Evolutionary conservation across 2,888 invertebrate species (phyloP), one percentile per base, ranked within the genome.

Genomic region (Microplitis manilae): DNA sequence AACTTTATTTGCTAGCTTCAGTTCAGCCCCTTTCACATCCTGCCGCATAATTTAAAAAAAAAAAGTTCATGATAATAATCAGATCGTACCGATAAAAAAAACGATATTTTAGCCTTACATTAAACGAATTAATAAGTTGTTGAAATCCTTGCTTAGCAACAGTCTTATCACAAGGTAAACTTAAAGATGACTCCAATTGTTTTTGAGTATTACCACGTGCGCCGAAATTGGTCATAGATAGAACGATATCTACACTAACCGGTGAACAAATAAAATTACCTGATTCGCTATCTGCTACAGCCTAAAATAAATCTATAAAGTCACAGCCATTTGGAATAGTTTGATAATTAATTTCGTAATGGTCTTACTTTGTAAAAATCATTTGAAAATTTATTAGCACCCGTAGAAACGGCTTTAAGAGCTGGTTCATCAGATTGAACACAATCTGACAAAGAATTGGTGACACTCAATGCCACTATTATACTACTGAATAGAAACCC

Each of bases 1-100:
- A n/a, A 96, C 90, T 82, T 94, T 94, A 85, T 95, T 96, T 1
- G 95, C 95, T 61, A 94, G 91, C 78, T 92, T 92, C 9, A 94
- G 86, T 6, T 92, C 92, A 1, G 93, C 92, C 71, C 92, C 92
- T 76, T 91, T 88, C 7, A 91, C 73, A 17, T 41, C 65, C 83
- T 83, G 69, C 4, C 75, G 79, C 4, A 50, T 50, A 9, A 50
- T 13, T 13, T 9, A 8, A 13, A 50, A 50, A 8, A 50, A 8
- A 50, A 8, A 50, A 50, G 9, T 50, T 50, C 8, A 50, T 50
- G 13, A 50, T 50, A 8, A 50, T 50, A 9, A 9, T 50, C 13
- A 50, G 5, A 15, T 17, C n/a, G 8, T 41, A 41, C 1, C 5
- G 6, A 41, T 0, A 41, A 15, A 41, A 62, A 62, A 1, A n/a